Base-by-base conservation (phyloP, 2,888 invertebrate species). In the Leuctra nigra region DNA sequence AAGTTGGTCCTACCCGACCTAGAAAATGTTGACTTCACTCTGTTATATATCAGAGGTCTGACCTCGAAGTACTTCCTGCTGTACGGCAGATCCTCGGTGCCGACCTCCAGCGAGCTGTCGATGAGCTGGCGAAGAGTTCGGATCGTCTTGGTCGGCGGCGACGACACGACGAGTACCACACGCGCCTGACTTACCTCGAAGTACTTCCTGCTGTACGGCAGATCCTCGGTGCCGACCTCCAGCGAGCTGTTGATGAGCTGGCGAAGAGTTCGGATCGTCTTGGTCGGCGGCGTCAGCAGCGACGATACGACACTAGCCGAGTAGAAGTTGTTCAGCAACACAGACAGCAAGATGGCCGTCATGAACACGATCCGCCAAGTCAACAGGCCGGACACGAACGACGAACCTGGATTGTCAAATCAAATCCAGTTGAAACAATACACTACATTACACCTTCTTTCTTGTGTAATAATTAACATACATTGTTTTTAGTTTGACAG, bases 221-320 rank as follows among this genome's bases (percentile, higher is more conserved):
- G 81, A 62, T 87, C 83, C 64, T 86, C 81, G 0, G 82, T 83
- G 1, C 82, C 86, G 53, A 86, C 75, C 61, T 76, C 76, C 9
- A 88, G 68, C 9, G 84, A 76, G 1, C 86, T 86, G 60, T 81
- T 75, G 1, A 84, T 69, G 22, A 88, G 72, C 66, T 86, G 84
- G 1, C 77, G 73, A 9, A 85, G 66, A 0, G 81, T 82, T 62
- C 75, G 77, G 56, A 87, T 84, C 62, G 80, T 80, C 1, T 79
- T 78, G 0, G 86, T 84, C 22, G 86, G 84, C 0, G 86, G 84
- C 65, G 86, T 86, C 1, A 87, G 73, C 1, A 87, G 70, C 1
- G 59, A 59, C 1, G 86, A 84, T 0, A 87, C 87, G 46, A 87
- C 87, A 64, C 85, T 86, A 0, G 87, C 87, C 0, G 86, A 80